A percentile compares a stretch with the other conserved stretches of the same genome.
Conservation (phyloP, 2,113 vertebrate species). For the Empidonax traillii region DNA sequence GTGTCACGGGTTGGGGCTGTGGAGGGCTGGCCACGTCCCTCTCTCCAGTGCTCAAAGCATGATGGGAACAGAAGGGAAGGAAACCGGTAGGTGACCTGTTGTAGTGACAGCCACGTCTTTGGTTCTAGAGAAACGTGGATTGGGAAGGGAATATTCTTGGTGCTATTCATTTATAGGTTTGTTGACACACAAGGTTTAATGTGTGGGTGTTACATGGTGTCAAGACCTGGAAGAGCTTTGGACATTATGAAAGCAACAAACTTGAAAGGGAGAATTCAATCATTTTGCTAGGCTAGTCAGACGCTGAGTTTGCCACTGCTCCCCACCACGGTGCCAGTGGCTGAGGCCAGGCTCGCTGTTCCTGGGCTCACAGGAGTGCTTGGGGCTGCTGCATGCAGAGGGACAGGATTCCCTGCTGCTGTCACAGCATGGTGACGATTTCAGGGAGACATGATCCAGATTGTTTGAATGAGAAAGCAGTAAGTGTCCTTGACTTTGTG, state of each 20-base stretch:
- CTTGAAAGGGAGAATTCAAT: neutral
- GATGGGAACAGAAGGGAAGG: neutral
- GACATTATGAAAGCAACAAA: neutral
- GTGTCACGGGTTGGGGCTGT: neutral
- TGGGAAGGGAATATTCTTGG: neutral
- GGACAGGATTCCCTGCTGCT: constrained; percentile 10
- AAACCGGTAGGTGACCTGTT: neutral
- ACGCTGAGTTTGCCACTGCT: neutral
- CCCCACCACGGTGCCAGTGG: neutral
- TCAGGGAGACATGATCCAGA: constrained; percentile 24
- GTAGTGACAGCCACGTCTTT: neutral
- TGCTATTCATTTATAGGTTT: neutral
- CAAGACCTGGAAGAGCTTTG: neutral
- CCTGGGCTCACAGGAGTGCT: neutral
- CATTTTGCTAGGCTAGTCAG: neutral
- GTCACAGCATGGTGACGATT: constrained; percentile 11
- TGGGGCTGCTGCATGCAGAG: neutral
- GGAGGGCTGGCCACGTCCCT: neutral
- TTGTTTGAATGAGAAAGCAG: constrained; percentile 32
- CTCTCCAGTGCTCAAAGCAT: neutral
- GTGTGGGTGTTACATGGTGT: accelerated
- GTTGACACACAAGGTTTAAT: neutral
- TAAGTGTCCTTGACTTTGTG: constrained; percentile 48
- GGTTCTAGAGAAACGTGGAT: neutral
- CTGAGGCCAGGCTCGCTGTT: neutral